Evolutionary conservation across 2,888 invertebrate genomes (phyloP).

Genomic region (Agrypnus murinus): DNA sequence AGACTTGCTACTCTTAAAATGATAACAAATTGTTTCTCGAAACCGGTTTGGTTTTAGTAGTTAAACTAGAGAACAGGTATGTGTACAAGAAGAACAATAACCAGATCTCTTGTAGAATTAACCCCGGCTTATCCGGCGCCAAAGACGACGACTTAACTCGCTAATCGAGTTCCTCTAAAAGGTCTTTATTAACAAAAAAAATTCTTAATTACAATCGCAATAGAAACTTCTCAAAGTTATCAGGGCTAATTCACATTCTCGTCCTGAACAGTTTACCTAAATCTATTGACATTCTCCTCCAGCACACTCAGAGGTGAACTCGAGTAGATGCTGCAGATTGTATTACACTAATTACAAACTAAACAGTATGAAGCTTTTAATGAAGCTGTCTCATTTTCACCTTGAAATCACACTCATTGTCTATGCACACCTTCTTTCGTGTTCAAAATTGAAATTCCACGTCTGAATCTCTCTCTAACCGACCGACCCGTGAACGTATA

Average conservation of each 20-base stretch:
- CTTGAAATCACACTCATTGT: slow-evolving; percentile 32
- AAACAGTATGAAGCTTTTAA: slow-evolving; percentile 36
- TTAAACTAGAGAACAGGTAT: slow-evolving; percentile 31
- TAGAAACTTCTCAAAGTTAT: slow-evolving; percentile 23
- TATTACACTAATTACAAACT: slow-evolving; percentile 45
- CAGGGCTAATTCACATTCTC: slow-evolving; percentile 29
- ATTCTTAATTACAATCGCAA: slow-evolving; percentile 17
- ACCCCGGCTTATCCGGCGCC: slow-evolving; percentile 26
- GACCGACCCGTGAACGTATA: too few relatives aligned
- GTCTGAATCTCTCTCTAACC: too few relatives aligned
- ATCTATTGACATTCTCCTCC: slow-evolving; percentile 38
- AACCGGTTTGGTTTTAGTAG: slow-evolving; percentile 27
- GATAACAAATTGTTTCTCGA: slow-evolving; percentile 31
- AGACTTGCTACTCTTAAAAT: slow-evolving; percentile 30
- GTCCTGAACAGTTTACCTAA: slow-evolving; percentile 24
- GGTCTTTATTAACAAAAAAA: slow-evolving; percentile 3
- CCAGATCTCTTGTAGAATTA: slow-evolving; percentile 19
- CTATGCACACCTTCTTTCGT: slow-evolving; percentile 29
- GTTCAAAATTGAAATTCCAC: neutral
- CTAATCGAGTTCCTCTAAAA: slow-evolving; percentile 13
- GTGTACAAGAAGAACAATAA: slow-evolving; percentile 18
- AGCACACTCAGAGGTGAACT: slow-evolving; percentile 37
- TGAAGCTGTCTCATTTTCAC: slow-evolving; percentile 39
- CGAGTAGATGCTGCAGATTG: slow-evolving; percentile 36
- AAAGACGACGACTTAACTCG: slow-evolving; percentile 14